These are phyloP conservation scores for Hesperia comma DNA, from an alignment of 2,888 invertebrate genomes.

Conservation along the genomic window DNA sequence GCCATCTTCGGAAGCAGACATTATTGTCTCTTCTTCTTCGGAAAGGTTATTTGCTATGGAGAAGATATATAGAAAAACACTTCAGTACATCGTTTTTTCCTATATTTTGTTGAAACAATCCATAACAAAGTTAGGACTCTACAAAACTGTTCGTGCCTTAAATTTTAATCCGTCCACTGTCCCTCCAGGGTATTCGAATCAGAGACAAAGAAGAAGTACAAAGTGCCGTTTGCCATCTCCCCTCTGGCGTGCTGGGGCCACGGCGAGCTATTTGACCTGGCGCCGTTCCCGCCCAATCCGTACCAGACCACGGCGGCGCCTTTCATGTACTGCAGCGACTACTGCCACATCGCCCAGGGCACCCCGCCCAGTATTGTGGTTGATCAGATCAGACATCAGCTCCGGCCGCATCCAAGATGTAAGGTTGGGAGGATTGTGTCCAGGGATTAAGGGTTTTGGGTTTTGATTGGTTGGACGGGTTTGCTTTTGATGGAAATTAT, in stretches of 20 bases:
- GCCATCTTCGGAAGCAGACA: too few relatives aligned
- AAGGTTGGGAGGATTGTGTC: constrained; percentile 61
- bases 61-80: too few relatives aligned
- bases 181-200: constrained; percentile 68
- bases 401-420: constrained; percentile 58
- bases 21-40: too few relatives aligned
- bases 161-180: too few relatives aligned
- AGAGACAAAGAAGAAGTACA: constrained; percentile 69
- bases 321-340: constrained; percentile 79
- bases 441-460: constrained; percentile 49
- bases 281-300: constrained; percentile 73
- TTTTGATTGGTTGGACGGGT: background rate
- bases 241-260: constrained; percentile 66
- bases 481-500: too few relatives aligned
- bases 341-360: constrained; percentile 72
- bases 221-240: constrained; percentile 61
- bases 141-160: too few relatives aligned
- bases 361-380: constrained; percentile 68
- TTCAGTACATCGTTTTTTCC: too few relatives aligned
- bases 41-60: too few relatives aligned
- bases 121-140: too few relatives aligned
- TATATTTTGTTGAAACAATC: too few relatives aligned
- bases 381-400: constrained; percentile 60
- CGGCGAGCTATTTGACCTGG: constrained; percentile 66
- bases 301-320: constrained; percentile 76